These are phyloP conservation scores for Diuraphis noxia DNA, from an alignment of 1,140 invertebrate species.

Conservation along the genomic window DNA sequence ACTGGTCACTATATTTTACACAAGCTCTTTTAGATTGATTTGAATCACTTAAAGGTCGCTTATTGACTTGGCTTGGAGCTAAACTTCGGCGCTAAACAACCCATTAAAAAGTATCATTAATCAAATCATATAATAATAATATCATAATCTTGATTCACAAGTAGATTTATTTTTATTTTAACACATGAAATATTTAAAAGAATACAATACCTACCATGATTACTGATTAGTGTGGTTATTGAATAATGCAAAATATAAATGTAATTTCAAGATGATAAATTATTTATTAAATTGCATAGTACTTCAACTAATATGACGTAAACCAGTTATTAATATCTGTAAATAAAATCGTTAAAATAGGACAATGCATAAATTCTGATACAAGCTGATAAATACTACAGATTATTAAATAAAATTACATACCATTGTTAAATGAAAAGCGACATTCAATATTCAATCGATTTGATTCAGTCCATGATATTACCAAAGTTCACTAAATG, in stretches of 20 bases:
- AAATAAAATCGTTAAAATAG: background rate
- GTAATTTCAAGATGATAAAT: background rate
- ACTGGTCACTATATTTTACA: slow-evolving; percentile 12
- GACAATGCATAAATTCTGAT: background rate
- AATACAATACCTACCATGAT: background rate
- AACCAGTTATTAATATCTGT: background rate
- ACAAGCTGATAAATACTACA: background rate
- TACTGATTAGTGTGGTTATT: background rate
- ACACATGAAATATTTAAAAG: background rate
- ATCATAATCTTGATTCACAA: background rate
- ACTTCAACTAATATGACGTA: background rate
- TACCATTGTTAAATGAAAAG: background rate
- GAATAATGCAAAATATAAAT: background rate
- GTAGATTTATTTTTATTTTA: background rate
- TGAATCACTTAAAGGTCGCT: slow-evolving; percentile 38
- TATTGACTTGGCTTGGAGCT: slow-evolving; percentile 51
- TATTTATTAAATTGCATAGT: background rate
- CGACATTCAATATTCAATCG: background rate
- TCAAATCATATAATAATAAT: background rate
- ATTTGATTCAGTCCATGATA: background rate
- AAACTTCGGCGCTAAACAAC: slow-evolving; percentile 49
- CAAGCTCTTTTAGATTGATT: slow-evolving; percentile 7
- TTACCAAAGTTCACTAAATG: background rate
- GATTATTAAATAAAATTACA: background rate
- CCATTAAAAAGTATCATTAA: background rate